Evolutionary conservation across 2,797 vertebrate genomes (phyloP).

Genomic region (Eulemur coronatus): DNA sequence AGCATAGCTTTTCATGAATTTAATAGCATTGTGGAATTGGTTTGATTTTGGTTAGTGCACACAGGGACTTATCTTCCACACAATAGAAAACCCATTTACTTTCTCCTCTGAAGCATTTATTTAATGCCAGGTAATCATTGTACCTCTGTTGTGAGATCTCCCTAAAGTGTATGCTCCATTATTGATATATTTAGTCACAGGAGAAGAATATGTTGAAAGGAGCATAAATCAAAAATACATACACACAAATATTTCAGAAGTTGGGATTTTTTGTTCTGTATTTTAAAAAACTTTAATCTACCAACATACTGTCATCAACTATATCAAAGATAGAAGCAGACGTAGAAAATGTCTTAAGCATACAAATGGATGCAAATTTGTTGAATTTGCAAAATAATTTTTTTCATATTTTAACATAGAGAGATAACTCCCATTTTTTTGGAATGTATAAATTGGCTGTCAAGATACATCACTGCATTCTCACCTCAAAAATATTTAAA

Average conservation of each 20-base stretch:
- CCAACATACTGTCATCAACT: not conserved
- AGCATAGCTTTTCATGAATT: not conserved
- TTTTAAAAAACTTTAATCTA: not conserved
- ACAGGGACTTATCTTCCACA: not conserved
- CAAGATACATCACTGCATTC: fast-evolving
- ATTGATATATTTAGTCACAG: slow-evolving; percentile 25
- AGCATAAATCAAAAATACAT: slow-evolving; percentile 30
- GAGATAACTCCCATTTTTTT: not conserved
- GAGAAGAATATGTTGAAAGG: not conserved
- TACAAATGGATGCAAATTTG: not conserved
- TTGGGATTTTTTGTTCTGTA: slow-evolving; percentile 3
- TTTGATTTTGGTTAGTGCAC: not conserved
- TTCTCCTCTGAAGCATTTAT: slow-evolving; percentile 22
- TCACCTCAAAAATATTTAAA: not conserved
- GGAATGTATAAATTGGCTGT: not conserved
- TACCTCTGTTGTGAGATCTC: not conserved
- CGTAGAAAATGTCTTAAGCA: not conserved
- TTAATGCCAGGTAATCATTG: not conserved
- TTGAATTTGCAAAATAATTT: not conserved
- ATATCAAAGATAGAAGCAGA: not conserved
- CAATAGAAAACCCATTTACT: not conserved
- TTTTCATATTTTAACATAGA: not conserved
- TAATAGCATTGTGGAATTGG: not conserved
- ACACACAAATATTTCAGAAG: slow-evolving; percentile 7
- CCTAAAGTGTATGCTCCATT: slow-evolving; percentile 4